phyloP scores from a whole-genome alignment of 2,113 vertebrate genomes.

The Phycodurus eques region DNA sequence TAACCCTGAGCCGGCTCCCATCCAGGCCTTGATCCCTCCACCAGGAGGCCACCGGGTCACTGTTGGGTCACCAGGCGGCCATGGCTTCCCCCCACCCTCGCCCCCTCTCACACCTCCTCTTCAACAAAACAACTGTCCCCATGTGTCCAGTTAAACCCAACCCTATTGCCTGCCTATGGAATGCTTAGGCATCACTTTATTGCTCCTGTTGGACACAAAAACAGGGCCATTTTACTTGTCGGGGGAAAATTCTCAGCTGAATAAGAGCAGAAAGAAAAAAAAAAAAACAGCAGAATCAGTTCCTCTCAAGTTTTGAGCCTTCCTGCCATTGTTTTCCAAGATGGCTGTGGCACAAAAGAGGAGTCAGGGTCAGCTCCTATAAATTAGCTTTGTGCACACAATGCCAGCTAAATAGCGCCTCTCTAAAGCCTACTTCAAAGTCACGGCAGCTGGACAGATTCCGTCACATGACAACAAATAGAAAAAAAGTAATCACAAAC shows the following conservation, averaged over 20 bases:
- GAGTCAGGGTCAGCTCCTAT: conserved; percentile 86
- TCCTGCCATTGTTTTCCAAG: conserved; percentile 95
- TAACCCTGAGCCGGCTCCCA: conserved; percentile 72
- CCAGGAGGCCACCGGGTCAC: conserved; percentile 75
- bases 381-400: conserved; percentile 87
- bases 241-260: conserved; percentile 84
- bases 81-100: conserved; percentile 67
- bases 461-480: conserved; percentile 55
- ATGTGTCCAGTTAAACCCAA: conserved; percentile 78
- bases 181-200: conserved; percentile 76
- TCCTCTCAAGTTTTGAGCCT: conserved; percentile 86
- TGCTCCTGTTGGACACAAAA: conserved; percentile 76
- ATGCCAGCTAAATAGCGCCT: conserved; percentile 81
- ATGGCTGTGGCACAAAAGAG: conserved; percentile 86
- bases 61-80: conserved; percentile 74
- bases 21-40: conserved; percentile 68
- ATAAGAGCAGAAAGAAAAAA: conserved; percentile 63
- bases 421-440: conserved; percentile 85
- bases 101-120: conserved; percentile 42
- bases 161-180: conserved; percentile 76
- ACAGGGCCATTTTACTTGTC: conserved; percentile 78
- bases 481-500: conserved; percentile 27
- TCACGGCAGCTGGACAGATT: conserved; percentile 53
- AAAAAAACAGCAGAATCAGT: conserved; percentile 84
- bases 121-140: conserved; percentile 80